A percentile compares a stretch with the other conserved stretches of the same genome.
These are phyloP conservation scores for Scaptodrosophila lebanonensis DNA, from an alignment of 1,140 invertebrate genomes.

Conservation along the genomic window DNA sequence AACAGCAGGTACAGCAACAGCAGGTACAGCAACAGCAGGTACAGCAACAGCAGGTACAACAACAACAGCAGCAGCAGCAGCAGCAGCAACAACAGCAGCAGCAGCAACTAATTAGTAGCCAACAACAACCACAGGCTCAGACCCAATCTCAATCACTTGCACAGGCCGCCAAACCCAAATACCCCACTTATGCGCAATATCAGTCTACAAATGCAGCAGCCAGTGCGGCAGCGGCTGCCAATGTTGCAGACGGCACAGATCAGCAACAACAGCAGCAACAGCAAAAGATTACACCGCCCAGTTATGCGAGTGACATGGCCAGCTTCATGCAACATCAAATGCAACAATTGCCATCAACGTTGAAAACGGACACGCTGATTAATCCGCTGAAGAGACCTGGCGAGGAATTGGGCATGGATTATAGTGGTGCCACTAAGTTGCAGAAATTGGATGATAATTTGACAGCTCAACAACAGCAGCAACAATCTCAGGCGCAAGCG, in stretches of 20 bases:
- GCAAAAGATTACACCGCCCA: conserved; percentile 51
- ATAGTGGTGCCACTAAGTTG: conserved; percentile 50
- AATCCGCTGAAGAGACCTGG: conserved; percentile 55
- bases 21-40: conserved; percentile 29
- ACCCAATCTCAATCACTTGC: too few relatives aligned
- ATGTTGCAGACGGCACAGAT: conserved; percentile 33
- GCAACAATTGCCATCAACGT: conserved; percentile 40
- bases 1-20: conserved; percentile 35
- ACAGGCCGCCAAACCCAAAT: conserved; percentile 47
- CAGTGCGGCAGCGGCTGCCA: conserved; percentile 57
- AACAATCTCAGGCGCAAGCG: conserved; percentile 27
- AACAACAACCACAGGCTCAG: conserved; percentile 30
- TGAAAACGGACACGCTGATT: conserved; percentile 46
- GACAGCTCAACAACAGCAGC: conserved; percentile 72
- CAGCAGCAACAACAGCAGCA: conserved; percentile 34
- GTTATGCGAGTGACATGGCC: conserved; percentile 62
- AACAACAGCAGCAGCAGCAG: conserved; percentile 26
- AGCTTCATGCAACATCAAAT: conserved; percentile 71
- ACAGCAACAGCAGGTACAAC: conserved; percentile 28
- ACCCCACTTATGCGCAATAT: conserved; percentile 70
- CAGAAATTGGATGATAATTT: conserved; percentile 46
- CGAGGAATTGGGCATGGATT: conserved; percentile 60
- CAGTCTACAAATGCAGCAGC: conserved; percentile 68
- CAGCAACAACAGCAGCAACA: conserved; percentile 35
- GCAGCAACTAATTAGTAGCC: conserved; percentile 6